phyloP scores from a whole-genome alignment of 2,113 vertebrate species.

The Dasypus novemcinctus region DNA sequence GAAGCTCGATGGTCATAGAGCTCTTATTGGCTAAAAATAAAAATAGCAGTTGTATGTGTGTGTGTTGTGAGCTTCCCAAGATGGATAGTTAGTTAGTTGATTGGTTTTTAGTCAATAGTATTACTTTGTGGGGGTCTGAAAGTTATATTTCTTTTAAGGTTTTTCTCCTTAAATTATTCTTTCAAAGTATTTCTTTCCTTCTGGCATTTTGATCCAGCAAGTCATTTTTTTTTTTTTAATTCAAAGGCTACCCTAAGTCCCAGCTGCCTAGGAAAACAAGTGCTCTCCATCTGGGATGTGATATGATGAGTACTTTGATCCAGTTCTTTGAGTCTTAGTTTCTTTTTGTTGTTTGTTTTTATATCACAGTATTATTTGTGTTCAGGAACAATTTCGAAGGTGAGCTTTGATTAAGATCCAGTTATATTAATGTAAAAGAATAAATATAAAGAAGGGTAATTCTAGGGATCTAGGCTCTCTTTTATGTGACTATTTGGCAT shows the following conservation, averaged over 20 bases:
- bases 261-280: conserved; percentile 38
- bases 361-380: conserved; percentile 45
- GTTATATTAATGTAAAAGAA: conserved; percentile 13
- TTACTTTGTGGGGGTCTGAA: background rate
- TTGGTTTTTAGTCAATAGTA: conserved; percentile 16
- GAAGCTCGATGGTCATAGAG: background rate
- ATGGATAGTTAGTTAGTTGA: background rate
- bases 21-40: background rate
- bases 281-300: background rate
- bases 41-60: background rate
- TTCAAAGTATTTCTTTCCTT: background rate
- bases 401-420: conserved; percentile 46
- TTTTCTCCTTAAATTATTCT: conserved; percentile 32
- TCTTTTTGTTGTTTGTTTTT: conserved; percentile 58
- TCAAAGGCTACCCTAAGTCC: conserved; percentile 26
- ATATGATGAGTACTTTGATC: conserved; percentile 39
- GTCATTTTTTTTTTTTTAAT: background rate
- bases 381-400: conserved; percentile 45
- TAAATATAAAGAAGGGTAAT: conserved; percentile 44
- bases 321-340: background rate
- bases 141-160: background rate
- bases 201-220: conserved; percentile 40
- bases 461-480: conserved; percentile 12
- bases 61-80: background rate
- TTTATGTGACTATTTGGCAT: conserved; percentile 55